These are phyloP conservation scores for Caprella mutica DNA, from an alignment of 2,888 invertebrate genomes.

Conservation along the genomic window DNA sequence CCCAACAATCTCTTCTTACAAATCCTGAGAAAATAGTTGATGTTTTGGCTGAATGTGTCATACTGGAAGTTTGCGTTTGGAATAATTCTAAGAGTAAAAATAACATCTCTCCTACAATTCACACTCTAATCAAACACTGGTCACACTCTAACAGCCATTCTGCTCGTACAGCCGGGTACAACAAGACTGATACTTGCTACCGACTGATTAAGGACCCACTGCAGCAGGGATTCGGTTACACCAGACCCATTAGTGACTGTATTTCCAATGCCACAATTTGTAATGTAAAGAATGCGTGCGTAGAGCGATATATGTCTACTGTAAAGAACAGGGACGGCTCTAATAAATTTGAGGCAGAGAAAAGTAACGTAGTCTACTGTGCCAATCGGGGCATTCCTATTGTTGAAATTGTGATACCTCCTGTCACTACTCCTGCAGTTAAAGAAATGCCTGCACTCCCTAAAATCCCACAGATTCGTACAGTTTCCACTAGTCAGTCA, in stretches of 20 bases:
- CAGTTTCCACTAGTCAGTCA: too few species aligned
- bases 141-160: slow-evolving; percentile 4
- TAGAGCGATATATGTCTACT: background rate
- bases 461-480: too few species aligned
- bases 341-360: background rate
- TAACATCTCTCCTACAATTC: background rate
- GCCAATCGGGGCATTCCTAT: background rate
- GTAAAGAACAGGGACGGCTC: background rate
- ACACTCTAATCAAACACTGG: slow-evolving; percentile 14
- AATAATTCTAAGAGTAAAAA: background rate
- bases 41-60: slow-evolving; percentile 2
- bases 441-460: too few species aligned
- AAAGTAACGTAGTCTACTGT: background rate
- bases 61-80: slow-evolving; percentile 3
- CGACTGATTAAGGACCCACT: slow-evolving; percentile 2
- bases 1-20: too few species aligned
- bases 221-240: slow-evolving; percentile 9
- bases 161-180: slow-evolving; percentile 27
- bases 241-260: background rate
- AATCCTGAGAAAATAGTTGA: too few species aligned
- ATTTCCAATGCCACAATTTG: slow-evolving; percentile 5
- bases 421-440: too few species aligned
- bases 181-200: background rate
- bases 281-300: background rate
- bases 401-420: too few species aligned